Base-by-base conservation (phyloP, 2,888 invertebrate species). In the Empis stercorea region DNA sequence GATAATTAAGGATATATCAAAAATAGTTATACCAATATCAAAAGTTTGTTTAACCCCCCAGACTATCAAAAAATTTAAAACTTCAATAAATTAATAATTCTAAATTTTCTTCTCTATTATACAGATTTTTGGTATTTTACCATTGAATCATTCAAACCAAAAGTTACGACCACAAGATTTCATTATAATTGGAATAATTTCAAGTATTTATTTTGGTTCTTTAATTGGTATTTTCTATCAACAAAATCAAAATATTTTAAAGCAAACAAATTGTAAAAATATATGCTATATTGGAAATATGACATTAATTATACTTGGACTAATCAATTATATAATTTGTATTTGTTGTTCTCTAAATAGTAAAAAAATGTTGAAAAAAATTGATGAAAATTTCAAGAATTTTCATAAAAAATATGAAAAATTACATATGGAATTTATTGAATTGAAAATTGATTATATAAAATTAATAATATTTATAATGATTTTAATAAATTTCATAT, bases 41-140 rank as follows among this genome's bases (percentile, higher is more conserved):
- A 27, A 27, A 9, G 23, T 27, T 27, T 27, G 5, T 9, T 27
- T 27, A n/a, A n/a, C n/a, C n/a, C n/a, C n/a, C n/a, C n/a, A n/a
- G n/a, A n/a, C n/a, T n/a, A n/a, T n/a, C n/a, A n/a, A n/a, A n/a
- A n/a, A n/a, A n/a, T n/a, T n/a, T n/a, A n/a, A n/a, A n/a, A n/a
- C n/a, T n/a, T n/a, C n/a, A n/a, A n/a, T n/a, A n/a, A n/a, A n/a
- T n/a, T n/a, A n/a, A n/a, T n/a, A n/a, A n/a, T n/a, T n/a, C n/a
- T n/a, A n/a, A n/a, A n/a, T n/a, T n/a, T n/a, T n/a, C n/a, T n/a
- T n/a, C n/a, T n/a, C n/a, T 46, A 30, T 39, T 48, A 20, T 47
- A 2, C 44, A 66, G 65, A 49, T 53, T 32, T 58, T 60, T 41
- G 66, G 68, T 2, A 54, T 66, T 0, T 56, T 65, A 34, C 68